Evolutionary conservation across 1,140 invertebrate genomes (phyloP).

Genomic region (Heliconius melpomene): DNA sequence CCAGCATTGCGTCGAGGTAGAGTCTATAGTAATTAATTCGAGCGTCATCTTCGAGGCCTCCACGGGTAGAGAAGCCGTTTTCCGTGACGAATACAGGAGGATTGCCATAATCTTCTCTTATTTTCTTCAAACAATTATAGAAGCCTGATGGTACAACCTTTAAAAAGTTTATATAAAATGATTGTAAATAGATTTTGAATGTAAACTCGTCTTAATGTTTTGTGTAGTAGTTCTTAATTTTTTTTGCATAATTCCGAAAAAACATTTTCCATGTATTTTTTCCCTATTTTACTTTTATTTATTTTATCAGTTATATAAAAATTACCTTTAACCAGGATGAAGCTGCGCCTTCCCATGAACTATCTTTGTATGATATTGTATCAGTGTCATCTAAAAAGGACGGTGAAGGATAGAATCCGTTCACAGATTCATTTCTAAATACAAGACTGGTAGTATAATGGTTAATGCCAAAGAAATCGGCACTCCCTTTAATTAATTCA

Average conservation of each 20-base stretch:
- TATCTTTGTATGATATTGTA: slow-evolving; percentile 34
- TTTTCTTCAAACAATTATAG: neutral
- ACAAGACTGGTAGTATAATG: slow-evolving; percentile 67
- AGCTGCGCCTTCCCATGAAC: slow-evolving; percentile 45
- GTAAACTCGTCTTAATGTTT: no score
- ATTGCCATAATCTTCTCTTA: neutral
- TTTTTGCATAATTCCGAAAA: no score
- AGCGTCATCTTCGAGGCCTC: slow-evolving; percentile 55
- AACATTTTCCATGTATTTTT: no score
- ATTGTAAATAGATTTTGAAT: no score
- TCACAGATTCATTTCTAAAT: slow-evolving; percentile 32
- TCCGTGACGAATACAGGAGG: neutral
- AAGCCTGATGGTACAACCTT: slow-evolving; percentile 7
- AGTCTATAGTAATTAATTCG: slow-evolving; percentile 72
- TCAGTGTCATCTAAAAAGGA: neutral
- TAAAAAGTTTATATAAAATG: neutral
- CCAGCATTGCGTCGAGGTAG: slow-evolving; percentile 66
- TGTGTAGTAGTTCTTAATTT: no score
- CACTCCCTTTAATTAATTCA: slow-evolving; percentile 59
- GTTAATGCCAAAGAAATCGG: slow-evolving; percentile 84
- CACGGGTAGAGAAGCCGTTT: slow-evolving; percentile 6
- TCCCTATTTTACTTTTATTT: no score
- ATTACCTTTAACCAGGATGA: slow-evolving; percentile 48
- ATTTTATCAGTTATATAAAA: no score
- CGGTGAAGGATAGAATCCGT: neutral